These are phyloP conservation scores for Ptiloglossa arizonensis DNA, from an alignment of 1,140 invertebrate genomes.

Conservation along the genomic window DNA sequence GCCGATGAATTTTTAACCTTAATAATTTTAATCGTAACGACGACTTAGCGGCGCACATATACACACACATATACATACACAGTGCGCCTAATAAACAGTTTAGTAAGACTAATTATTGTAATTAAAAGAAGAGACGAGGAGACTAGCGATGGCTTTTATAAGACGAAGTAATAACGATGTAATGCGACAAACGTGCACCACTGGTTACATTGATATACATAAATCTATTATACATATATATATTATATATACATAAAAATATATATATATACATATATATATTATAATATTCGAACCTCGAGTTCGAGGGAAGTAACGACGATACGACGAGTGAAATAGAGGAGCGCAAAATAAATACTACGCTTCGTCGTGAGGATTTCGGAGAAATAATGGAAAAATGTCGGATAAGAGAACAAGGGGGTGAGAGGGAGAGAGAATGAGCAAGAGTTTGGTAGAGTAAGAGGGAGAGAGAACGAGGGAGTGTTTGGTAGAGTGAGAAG, in stretches of 20 bases:
- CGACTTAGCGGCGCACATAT: constrained; percentile 25
- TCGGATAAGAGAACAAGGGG: neutral
- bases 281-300: constrained; percentile 30
- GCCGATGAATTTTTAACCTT: constrained; percentile 54
- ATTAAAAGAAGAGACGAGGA: neutral
- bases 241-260: constrained; percentile 38
- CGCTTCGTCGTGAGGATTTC: neutral
- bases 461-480: too few species aligned
- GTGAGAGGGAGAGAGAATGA: neutral
- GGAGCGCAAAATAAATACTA: constrained; percentile 24
- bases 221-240: constrained; percentile 40
- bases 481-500: too few species aligned
- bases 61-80: neutral
- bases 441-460: too few species aligned
- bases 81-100: constrained; percentile 35
- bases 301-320: constrained; percentile 20
- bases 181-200: constrained; percentile 26
- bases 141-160: constrained; percentile 52
- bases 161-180: constrained; percentile 34
- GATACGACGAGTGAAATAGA: constrained; percentile 20
- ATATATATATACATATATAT: constrained; percentile 44
- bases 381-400: too few species aligned
- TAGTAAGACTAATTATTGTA: constrained; percentile 42
- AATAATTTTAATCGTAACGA: constrained; percentile 52
- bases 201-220: constrained; percentile 42